These are phyloP conservation scores for Gnatocerus cornutus DNA, from an alignment of 2,888 invertebrate species.

Conservation along the genomic window DNA sequence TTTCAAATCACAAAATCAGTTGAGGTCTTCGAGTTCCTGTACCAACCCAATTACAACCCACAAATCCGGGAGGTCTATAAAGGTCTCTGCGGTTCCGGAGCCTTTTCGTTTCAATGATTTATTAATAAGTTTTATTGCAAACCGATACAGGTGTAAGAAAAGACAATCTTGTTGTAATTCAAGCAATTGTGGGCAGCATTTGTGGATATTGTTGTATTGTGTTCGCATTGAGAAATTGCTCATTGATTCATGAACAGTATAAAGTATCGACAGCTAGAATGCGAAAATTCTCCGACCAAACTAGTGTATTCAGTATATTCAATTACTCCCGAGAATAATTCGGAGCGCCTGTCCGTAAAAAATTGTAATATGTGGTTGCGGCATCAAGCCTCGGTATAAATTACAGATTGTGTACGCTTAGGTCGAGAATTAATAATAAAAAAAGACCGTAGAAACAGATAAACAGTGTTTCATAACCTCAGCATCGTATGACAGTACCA, in stretches of 20 bases:
- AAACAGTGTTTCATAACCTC: conserved; percentile 67
- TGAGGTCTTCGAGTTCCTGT: too few species aligned
- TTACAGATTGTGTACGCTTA: conserved; percentile 55
- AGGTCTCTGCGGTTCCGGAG: background rate
- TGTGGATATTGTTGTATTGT: conserved; percentile 29
- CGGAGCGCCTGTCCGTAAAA: conserved; percentile 22
- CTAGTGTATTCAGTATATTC: conserved; percentile 16
- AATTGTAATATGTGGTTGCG: conserved; percentile 48
- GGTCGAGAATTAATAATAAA: conserved; percentile 60
- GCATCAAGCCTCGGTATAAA: conserved; percentile 53
- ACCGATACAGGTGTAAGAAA: conserved; percentile 34
- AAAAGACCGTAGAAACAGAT: conserved; percentile 55
- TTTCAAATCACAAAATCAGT: too few species aligned
- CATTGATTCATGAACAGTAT: conserved; percentile 42
- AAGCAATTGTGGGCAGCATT: conserved; percentile 38
- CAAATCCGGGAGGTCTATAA: too few species aligned
- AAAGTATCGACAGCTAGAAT: conserved; percentile 11
- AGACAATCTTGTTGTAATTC: conserved; percentile 26
- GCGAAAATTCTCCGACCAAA: conserved; percentile 13
- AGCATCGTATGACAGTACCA: conserved; percentile 57
- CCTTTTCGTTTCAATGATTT: conserved; percentile 28
- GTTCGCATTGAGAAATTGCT: conserved; percentile 42
- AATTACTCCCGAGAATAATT: conserved; percentile 29
- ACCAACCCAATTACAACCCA: too few species aligned
- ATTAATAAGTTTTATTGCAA: conserved; percentile 31